Percentiles rank a stretch among this genome's conserved stretches.
phyloP scores from a whole-genome alignment of 2,797 vertebrate species.

The Rhinoraja longicauda region DNA sequence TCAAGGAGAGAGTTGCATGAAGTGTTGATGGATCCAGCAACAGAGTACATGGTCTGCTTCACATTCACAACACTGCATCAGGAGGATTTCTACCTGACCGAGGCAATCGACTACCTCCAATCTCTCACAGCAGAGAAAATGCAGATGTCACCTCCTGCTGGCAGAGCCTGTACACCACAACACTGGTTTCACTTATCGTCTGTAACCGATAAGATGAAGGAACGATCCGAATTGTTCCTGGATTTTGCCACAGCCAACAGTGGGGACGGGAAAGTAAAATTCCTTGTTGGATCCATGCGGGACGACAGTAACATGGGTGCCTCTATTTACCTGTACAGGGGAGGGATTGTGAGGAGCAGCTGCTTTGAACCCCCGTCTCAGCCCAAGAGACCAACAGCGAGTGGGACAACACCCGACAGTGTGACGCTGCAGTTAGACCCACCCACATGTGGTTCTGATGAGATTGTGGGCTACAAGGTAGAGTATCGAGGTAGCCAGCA shows the following conservation, averaged over 20 bases:
- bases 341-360: too few species aligned
- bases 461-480: too few species aligned
- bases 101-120: constrained; percentile 41
- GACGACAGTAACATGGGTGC: too few species aligned
- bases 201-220: constrained; percentile 18
- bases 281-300: too few species aligned
- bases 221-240: constrained; percentile 41
- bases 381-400: too few species aligned
- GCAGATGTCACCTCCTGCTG: not conserved
- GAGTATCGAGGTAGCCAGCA: too few species aligned
- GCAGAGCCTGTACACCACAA: not conserved
- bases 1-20: constrained; percentile 43
- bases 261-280: too few species aligned
- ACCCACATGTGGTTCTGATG: too few species aligned
- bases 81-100: constrained; percentile 41
- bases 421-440: too few species aligned
- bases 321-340: too few species aligned
- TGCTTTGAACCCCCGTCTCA: too few species aligned
- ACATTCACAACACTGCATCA: constrained; percentile 44
- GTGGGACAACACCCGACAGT: too few species aligned
- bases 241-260: not conserved
- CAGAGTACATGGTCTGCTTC: constrained; percentile 43
- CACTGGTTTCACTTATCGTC: constrained; percentile 42
- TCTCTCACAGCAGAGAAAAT: not conserved
- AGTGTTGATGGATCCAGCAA: constrained; percentile 36